Percentiles rank a stretch among this genome's conserved stretches.
phyloP scores from a whole-genome alignment of 2,888 invertebrate genomes.

The Euclidia mi region DNA sequence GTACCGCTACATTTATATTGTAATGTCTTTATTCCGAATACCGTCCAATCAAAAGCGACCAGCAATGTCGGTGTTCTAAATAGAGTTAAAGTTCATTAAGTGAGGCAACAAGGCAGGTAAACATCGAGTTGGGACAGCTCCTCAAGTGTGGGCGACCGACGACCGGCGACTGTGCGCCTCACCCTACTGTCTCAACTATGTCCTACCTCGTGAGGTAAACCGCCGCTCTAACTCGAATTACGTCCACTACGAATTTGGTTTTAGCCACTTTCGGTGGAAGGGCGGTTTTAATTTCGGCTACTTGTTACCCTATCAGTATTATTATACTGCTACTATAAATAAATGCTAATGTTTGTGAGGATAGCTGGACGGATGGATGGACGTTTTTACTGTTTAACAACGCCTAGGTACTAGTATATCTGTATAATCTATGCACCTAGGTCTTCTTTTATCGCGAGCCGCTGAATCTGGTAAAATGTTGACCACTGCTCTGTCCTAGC shows the following conservation, averaged over 20 bases:
- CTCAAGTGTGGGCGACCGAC: slow-evolving; percentile 49
- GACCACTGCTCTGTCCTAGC: too few relatives aligned
- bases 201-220: slow-evolving; percentile 56
- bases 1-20: too few relatives aligned
- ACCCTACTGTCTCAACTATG: slow-evolving; percentile 61
- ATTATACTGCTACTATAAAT: too few relatives aligned
- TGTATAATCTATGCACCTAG: too few relatives aligned
- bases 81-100: slow-evolving; percentile 61
- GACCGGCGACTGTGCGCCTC: slow-evolving; percentile 49
- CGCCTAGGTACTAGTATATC: too few relatives aligned
- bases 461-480: too few relatives aligned
- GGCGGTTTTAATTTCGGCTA: too few relatives aligned
- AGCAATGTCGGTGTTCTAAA: slow-evolving; percentile 18
- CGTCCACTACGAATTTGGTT: slow-evolving; percentile 11
- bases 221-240: slow-evolving; percentile 50
- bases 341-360: too few relatives aligned
- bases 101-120: slow-evolving; percentile 52
- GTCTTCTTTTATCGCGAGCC: too few relatives aligned
- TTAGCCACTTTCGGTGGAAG: slow-evolving; percentile 10
- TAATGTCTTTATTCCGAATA: neutral
- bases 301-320: too few relatives aligned
- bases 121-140: slow-evolving; percentile 48
- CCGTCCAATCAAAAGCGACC: neutral
- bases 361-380: too few relatives aligned
- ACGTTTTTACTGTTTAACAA: too few relatives aligned